A percentile compares a stretch with the other conserved stretches of the same genome.
Conservation (phyloP, 2,888 invertebrate genomes). For the Thelaira solivaga region DNA sequence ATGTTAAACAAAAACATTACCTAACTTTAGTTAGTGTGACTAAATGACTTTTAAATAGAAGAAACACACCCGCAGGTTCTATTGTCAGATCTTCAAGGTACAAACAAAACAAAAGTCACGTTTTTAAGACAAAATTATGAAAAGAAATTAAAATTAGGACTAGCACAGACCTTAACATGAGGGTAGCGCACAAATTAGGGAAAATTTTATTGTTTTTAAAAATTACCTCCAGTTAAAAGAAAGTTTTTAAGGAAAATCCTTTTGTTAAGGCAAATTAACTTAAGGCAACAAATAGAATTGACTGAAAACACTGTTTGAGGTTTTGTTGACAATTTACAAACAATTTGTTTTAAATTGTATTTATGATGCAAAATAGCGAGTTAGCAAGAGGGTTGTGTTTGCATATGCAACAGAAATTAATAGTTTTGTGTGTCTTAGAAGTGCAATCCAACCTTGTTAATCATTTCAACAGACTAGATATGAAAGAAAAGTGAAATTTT, state of each 20-base stretch:
- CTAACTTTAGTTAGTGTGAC: background rate
- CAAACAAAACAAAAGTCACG: slow-evolving; percentile 6
- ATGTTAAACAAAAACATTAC: slow-evolving; percentile 5
- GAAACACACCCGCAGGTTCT: slow-evolving; percentile 9
- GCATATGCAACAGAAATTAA: background rate
- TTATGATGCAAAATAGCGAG: background rate
- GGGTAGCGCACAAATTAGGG: slow-evolving; percentile 43
- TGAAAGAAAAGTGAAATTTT: slow-evolving; percentile 28
- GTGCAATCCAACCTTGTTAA: slow-evolving; percentile 16
- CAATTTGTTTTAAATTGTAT: slow-evolving; percentile 37
- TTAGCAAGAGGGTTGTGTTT: background rate
- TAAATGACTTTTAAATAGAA: slow-evolving; percentile 34
- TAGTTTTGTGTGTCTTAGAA: background rate
- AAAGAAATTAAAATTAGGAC: background rate
- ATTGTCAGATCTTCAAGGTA: background rate
- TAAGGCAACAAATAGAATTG: background rate
- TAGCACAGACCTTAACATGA: slow-evolving; percentile 22
- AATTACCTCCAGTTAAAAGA: slow-evolving; percentile 7
- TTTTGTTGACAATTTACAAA: slow-evolving; percentile 47
- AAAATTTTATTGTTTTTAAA: slow-evolving; percentile 12
- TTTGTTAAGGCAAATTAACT: background rate
- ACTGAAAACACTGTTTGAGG: slow-evolving; percentile 37
- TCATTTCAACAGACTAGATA: background rate
- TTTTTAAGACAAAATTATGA: slow-evolving; percentile 10
- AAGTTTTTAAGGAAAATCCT: slow-evolving; percentile 1